Percentiles rank a stretch among this genome's conserved stretches.
Evolutionary conservation across 2,797 vertebrate species (phyloP).

Genomic region (Spinus olivaceus): DNA sequence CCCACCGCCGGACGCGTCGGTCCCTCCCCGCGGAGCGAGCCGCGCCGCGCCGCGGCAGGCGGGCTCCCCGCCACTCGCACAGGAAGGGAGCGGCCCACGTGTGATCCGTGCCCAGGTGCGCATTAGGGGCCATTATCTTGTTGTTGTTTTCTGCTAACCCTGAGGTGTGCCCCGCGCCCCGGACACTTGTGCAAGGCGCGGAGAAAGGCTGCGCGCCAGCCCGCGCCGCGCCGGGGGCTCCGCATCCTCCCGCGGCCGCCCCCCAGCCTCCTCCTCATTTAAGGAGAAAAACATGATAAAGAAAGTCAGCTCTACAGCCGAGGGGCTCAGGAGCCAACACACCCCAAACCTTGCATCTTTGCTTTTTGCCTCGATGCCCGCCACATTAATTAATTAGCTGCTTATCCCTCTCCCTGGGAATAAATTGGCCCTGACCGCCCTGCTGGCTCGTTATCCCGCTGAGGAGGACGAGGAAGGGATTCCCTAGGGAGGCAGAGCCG

Average conservation of each 20-base stretch:
- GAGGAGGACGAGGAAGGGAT: not conserved
- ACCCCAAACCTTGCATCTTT: not conserved
- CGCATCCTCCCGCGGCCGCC: not conserved
- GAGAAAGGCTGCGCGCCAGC: not conserved
- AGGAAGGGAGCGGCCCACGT: slow-evolving; percentile 56
- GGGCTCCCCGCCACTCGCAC: not conserved
- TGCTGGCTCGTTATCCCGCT: not conserved
- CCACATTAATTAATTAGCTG: not conserved
- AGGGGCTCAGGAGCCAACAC: not conserved
- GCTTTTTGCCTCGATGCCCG: not conserved
- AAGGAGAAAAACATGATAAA: not conserved
- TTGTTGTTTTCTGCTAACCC: slow-evolving; percentile 16
- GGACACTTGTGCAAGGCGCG: not conserved
- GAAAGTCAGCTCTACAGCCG: not conserved
- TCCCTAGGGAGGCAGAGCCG: not conserved
- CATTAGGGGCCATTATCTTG: slow-evolving; percentile 46
- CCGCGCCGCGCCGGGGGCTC: not conserved
- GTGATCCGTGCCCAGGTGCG: slow-evolving; percentile 19
- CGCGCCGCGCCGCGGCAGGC: not conserved
- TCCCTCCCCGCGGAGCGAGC: slow-evolving; percentile 18
- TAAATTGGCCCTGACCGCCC: not conserved
- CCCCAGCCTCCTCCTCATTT: not conserved
- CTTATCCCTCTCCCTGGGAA: not conserved
- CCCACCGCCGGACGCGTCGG: not conserved
- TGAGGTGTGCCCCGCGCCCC: not conserved